phyloP scores from a whole-genome alignment of 2,797 vertebrate genomes.

The Aldrovandia affinis region DNA sequence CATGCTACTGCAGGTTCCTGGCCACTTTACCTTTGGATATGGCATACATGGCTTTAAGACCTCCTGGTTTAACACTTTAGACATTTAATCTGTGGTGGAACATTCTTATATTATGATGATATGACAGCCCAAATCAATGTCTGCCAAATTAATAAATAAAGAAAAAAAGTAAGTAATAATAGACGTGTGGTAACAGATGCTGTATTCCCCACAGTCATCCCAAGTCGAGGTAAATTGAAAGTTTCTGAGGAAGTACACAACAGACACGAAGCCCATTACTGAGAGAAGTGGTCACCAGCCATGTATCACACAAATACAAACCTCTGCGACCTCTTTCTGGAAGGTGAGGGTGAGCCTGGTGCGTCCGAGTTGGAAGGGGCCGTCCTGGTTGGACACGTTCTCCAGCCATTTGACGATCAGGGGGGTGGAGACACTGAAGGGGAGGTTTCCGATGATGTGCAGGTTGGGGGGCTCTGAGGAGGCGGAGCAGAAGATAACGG shows the following conservation, averaged over 20 bases:
- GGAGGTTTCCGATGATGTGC: slow-evolving; percentile 94
- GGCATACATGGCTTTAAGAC: too few relatives aligned
- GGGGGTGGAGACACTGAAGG: slow-evolving; percentile 91
- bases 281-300: background rate
- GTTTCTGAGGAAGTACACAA: background rate
- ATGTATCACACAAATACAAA: slow-evolving; percentile 46
- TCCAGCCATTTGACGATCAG: slow-evolving; percentile 93
- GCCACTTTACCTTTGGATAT: background rate
- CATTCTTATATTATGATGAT: background rate
- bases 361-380: slow-evolving; percentile 89
- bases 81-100: background rate
- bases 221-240: background rate
- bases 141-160: background rate
- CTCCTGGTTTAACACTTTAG: background rate
- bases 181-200: background rate
- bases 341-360: slow-evolving; percentile 92
- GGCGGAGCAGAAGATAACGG: too few relatives aligned
- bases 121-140: background rate
- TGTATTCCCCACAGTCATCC: background rate
- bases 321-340: slow-evolving; percentile 96
- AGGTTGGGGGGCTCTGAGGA: slow-evolving; percentile 85
- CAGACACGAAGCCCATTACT: background rate
- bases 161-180: background rate
- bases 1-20: too few relatives aligned
- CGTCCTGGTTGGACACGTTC: slow-evolving; percentile 76